These are phyloP conservation scores for Xiphophorus birchmanni DNA, from an alignment of 2,797 vertebrate genomes.

Conservation along the genomic window DNA sequence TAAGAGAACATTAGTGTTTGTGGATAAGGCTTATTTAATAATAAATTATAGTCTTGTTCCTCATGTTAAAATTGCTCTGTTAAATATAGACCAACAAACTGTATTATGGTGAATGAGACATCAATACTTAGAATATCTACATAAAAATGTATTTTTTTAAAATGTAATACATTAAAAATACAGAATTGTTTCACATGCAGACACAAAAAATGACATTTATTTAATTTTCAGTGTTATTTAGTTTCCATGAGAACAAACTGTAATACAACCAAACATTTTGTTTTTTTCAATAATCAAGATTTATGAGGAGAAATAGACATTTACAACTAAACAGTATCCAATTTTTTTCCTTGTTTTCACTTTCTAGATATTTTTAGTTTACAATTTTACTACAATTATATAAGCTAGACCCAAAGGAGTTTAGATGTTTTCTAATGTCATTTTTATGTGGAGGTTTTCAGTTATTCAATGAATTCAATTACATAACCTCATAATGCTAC, in stretches of 20 bases:
- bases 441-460: neutral
- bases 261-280: neutral
- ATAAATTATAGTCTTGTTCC: neutral
- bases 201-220: neutral
- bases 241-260: neutral
- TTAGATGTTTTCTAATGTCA: neutral
- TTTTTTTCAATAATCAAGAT: neutral
- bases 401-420: neutral
- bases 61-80: neutral
- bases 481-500: neutral
- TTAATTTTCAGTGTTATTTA: neutral
- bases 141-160: neutral
- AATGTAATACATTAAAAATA: neutral
- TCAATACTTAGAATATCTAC: neutral
- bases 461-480: neutral
- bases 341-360: neutral
- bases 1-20: neutral
- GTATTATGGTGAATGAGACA: neutral
- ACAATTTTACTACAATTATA: neutral
- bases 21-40: too few relatives aligned
- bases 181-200: neutral
- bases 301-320: neutral
- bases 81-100: neutral
- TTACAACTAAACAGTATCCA: neutral
- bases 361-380: neutral